Evolutionary conservation across 2,113 vertebrate species (phyloP).

Genomic region (Chionis minor): DNA sequence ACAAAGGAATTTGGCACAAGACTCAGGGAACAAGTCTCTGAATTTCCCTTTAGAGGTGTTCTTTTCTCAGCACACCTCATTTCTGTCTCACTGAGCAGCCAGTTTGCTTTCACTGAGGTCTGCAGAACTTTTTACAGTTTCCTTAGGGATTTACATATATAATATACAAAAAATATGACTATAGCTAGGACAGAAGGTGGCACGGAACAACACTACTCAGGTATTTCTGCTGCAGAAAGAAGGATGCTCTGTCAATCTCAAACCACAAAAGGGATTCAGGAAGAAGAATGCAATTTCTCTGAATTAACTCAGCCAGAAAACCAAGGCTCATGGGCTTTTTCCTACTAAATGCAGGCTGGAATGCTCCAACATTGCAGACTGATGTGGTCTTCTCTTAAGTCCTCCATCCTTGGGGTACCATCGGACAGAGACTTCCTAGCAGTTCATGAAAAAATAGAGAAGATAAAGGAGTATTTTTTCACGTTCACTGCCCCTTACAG

Average conservation of each 20-base stretch:
- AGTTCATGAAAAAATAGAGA: not conserved
- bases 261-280: not conserved
- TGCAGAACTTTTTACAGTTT: constrained; percentile 26
- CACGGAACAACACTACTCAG: not conserved
- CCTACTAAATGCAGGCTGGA: not conserved
- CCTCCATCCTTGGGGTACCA: not conserved
- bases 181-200: not conserved
- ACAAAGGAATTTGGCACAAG: constrained; percentile 38
- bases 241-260: constrained; percentile 16
- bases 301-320: not conserved
- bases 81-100: constrained; percentile 33
- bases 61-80: constrained; percentile 49
- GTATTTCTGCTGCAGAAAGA: not conserved
- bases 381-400: not conserved
- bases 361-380: fast-evolving
- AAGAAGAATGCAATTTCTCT: constrained; percentile 8
- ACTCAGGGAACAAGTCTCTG: not conserved
- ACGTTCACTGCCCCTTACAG: not conserved
- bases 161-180: not conserved
- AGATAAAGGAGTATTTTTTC: not conserved
- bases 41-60: constrained; percentile 36
- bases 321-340: not conserved
- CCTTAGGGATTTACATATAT: not conserved
- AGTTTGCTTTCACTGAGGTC: constrained; percentile 33
- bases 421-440: not conserved